phyloP scores from a whole-genome alignment of 2,113 vertebrate genomes.

The Ranitomeya variabilis region DNA sequence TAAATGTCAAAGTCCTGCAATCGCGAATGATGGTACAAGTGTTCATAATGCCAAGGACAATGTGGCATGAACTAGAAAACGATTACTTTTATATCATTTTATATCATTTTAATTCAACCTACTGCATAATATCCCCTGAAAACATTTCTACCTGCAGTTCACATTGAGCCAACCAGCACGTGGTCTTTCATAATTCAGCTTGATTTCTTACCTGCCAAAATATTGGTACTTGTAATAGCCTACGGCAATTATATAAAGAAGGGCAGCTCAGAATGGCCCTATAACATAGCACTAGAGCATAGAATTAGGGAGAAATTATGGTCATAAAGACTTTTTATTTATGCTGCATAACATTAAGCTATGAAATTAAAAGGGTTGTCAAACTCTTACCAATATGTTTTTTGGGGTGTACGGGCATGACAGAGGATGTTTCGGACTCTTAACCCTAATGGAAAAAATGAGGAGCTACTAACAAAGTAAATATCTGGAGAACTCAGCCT shows the following conservation, averaged over 20 bases:
- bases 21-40: not conserved
- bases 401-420: not conserved
- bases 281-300: too few relatives aligned
- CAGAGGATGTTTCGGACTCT: not conserved
- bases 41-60: slow-evolving; percentile 19
- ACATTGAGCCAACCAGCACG: not conserved
- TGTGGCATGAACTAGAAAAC: slow-evolving; percentile 14
- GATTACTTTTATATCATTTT: slow-evolving; percentile 21
- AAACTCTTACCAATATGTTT: too few relatives aligned
- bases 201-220: not conserved
- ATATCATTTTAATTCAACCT: not conserved
- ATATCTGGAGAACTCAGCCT: not conserved
- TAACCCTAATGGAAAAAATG: not conserved
- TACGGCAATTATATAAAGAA: not conserved
- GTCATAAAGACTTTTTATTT: too few relatives aligned
- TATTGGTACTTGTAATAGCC: not conserved
- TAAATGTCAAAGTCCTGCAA: slow-evolving; percentile 19
- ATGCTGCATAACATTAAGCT: too few relatives aligned
- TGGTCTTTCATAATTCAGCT: not conserved
- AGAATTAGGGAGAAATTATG: too few relatives aligned
- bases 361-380: too few relatives aligned
- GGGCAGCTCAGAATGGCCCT: not conserved
- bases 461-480: not conserved
- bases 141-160: not conserved
- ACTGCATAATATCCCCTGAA: not conserved